Conservation (phyloP, 2,113 vertebrate genomes). For the Coptodon bakossiorum region DNA sequence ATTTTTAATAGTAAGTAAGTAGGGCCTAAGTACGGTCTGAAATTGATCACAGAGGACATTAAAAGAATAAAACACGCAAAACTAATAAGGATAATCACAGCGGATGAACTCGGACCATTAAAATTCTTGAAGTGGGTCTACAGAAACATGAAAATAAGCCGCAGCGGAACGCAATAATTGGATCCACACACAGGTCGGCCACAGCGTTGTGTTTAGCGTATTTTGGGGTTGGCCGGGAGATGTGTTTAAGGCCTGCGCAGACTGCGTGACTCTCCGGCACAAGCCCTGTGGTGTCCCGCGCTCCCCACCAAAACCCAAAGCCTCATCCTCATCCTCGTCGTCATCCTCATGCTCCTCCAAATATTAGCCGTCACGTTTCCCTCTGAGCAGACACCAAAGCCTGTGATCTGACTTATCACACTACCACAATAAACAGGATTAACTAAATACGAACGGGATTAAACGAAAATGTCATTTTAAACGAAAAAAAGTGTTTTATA, state of each 20-base stretch:
- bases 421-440: not conserved
- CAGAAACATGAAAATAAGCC: not conserved
- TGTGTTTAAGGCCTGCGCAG: not conserved
- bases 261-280: not conserved
- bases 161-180: conserved; percentile 6
- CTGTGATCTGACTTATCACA: not conserved
- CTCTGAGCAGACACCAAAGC: not conserved
- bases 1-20: not conserved
- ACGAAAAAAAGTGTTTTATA: not conserved
- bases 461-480: not conserved
- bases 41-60: not conserved
- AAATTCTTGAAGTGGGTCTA: not conserved
- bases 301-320: not conserved
- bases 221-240: conserved; percentile 1
- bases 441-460: too few species aligned
- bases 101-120: not conserved
- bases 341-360: not conserved
- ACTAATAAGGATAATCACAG: not conserved
- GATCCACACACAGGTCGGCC: conserved; percentile 13
- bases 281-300: conserved; percentile 33
- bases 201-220: not conserved
- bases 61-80: not conserved
- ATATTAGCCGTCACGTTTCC: not conserved
- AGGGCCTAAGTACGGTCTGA: not conserved
- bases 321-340: not conserved